phyloP scores from a whole-genome alignment of 2,888 invertebrate species.

The Drosophila ustulata region DNA sequence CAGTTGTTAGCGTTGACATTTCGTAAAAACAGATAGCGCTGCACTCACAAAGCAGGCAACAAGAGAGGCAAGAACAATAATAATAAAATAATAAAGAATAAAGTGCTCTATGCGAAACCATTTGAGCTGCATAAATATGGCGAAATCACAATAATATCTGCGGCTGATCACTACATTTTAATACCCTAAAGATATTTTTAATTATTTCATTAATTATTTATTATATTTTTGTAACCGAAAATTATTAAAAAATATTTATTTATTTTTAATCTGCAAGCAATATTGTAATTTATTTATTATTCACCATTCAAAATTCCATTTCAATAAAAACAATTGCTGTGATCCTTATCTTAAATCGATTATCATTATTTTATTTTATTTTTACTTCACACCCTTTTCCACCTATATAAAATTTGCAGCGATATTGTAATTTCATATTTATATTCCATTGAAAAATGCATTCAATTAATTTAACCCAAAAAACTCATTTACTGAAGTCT shows the following conservation, averaged over 20 bases:
- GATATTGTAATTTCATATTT: background rate
- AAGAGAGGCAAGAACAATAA: background rate
- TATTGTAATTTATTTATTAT: too few relatives aligned
- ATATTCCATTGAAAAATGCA: background rate
- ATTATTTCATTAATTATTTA: too few relatives aligned
- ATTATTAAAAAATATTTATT: too few relatives aligned
- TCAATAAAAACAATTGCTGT: too few relatives aligned
- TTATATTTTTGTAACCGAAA: too few relatives aligned
- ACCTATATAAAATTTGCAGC: background rate
- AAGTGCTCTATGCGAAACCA: slow-evolving; percentile 12
- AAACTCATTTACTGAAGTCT: background rate
- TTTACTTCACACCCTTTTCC: background rate
- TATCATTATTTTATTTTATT: too few relatives aligned
- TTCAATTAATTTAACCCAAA: background rate
- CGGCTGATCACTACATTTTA: background rate
- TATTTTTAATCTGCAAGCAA: too few relatives aligned
- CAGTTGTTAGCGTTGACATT: slow-evolving; percentile 35
- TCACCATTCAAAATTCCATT: too few relatives aligned
- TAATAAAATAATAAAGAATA: slow-evolving; percentile 17
- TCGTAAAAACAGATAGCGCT: slow-evolving; percentile 21
- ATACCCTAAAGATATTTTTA: slow-evolving; percentile 16
- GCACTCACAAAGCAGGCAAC: background rate
- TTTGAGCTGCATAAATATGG: slow-evolving; percentile 31
- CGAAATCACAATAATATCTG: background rate
- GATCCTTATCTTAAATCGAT: too few relatives aligned